These are phyloP conservation scores for Hyla sarda DNA, from an alignment of 2,113 vertebrate genomes.

Conservation along the genomic window DNA sequence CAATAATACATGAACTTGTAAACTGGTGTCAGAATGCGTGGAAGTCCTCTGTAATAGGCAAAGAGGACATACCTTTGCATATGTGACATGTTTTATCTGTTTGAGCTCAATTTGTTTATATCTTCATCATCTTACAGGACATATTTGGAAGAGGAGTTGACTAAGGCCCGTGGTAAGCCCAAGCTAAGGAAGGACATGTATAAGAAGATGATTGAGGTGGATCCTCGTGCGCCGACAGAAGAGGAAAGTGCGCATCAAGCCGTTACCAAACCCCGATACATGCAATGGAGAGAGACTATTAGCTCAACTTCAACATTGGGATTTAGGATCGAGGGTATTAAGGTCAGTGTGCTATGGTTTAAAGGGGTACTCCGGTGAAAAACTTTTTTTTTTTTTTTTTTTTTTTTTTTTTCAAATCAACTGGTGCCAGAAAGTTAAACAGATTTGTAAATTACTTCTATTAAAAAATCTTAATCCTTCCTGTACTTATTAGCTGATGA, in stretches of 20 bases:
- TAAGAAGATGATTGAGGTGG: slow-evolving; percentile 96
- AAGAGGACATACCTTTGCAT: not conserved
- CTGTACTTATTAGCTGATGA: no score
- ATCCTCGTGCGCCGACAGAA: slow-evolving; percentile 84
- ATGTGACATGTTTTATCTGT: not conserved
- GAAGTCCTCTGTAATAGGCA: not conserved
- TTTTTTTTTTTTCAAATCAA: no score
- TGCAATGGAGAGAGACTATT: slow-evolving; percentile 98
- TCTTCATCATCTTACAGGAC: slow-evolving; percentile 75
- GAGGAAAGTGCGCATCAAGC: slow-evolving; percentile 86
- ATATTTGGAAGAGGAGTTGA: slow-evolving; percentile 94
- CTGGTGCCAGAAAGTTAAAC: no score
- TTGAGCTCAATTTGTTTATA: not conserved
- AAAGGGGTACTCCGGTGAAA: no score
- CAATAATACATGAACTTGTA: not conserved
- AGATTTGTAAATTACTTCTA: no score
- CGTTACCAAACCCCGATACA: slow-evolving; percentile 94
- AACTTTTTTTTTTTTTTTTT: no score
- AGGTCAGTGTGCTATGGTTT: slow-evolving; percentile 74
- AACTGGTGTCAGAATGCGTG: not conserved
- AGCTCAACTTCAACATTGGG: slow-evolving; percentile 95
- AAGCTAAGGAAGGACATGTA: slow-evolving; percentile 95
- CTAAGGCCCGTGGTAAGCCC: slow-evolving; percentile 89
- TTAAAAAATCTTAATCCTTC: no score
- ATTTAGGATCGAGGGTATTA: slow-evolving; percentile 96